Base-by-base conservation (phyloP, 2,113 vertebrate species). In the Galemys pyrenaicus region DNA sequence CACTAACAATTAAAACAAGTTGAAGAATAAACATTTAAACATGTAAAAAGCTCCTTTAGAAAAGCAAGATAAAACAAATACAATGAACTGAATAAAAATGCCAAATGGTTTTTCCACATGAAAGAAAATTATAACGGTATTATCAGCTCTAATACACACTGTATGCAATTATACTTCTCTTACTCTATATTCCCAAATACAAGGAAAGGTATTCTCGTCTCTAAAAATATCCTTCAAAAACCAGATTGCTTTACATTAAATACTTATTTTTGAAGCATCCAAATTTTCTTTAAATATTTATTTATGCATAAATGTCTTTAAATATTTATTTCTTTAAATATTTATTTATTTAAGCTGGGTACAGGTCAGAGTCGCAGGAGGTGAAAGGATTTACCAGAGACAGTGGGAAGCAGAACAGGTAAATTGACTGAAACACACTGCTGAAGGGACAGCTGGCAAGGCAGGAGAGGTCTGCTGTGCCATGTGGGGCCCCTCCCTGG, bases 231-330 rank as follows among this genome's bases (percentile, higher is more conserved):
- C 24, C 62, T 68, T 68, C 35, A 84, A 58, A 19, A 70, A 46
- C 22, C 68, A 44, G 46, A 81, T 1, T 65, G 10, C 37, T 94
- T 86, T 79, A 80, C 37, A 90, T 62, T 94, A 84, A 78, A 54
- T 68, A 71, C 37, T 90, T 94, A 87, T 41, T 87, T 95, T 75
- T 56, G 2, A 93, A 19, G 10, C 30, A 84, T n/a, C n/a, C n/a
- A n/a, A n/a, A n/a, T n/a, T n/a, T n/a, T n/a, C n/a, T n/a, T n/a
- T n/a, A n/a, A n/a, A n/a, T n/a, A n/a, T n/a, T n/a, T n/a, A n/a
- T n/a, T n/a, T n/a, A n/a, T n/a, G n/a, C n/a, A n/a, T n/a, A n/a
- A n/a, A n/a, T n/a, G n/a, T n/a, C n/a, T n/a, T n/a, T n/a, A n/a
- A n/a, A n/a, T n/a, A n/a, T n/a, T n/a, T n/a, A n/a, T n/a, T n/a